Evolutionary conservation across 2,888 invertebrate species (phyloP), one percentile per base, ranked within the genome.

Genomic region (Luperina nickerlii): DNA sequence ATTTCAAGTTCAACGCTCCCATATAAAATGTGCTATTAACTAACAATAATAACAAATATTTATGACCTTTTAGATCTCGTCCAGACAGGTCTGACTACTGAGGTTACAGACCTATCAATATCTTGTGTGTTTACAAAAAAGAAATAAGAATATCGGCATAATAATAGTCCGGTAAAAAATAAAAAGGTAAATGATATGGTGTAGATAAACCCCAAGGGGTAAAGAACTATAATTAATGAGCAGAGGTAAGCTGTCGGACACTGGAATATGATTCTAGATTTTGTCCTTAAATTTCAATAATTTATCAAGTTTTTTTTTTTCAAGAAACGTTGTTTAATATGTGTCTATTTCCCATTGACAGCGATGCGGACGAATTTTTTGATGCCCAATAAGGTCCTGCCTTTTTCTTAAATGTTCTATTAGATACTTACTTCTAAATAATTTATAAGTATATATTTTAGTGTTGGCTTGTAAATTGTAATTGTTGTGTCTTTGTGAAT

Each of bases 31-130:
- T 48, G 13, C 48, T 75, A 79, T 66, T 77, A 68, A 42, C 48
- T 45, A 68, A 76, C 45, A 77, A 87, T 85, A 85, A 70, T 48
- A 71, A 57, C 15, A 70, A 42, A 54, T 20, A 60, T n/a, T 11
- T 45, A 66, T 76, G 74, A 81, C 66, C 74, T 81, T 81, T 82
- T 13, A 45, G 18, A 71, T 74, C 65, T 60, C 9, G 67, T 9
- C 27, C 13, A 63, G 79, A 87, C 86, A 38, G 45, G 86, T 82
- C 68, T 66, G 62, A 24, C 66, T 66, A 66, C 67, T 38, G 69
- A 79, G 86, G 88, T 87, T 75, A 85, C 42, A 78, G 70, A 85
- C 74, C 88, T 82, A 62, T 79, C 5, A 66, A 85, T 76, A 73
- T 71, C 51, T 60, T n/a, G n/a, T 74, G 1, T 57, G 67, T 74